Evolutionary conservation across 2,888 invertebrate species (phyloP), one percentile per base, ranked within the genome.

Genomic region (Trachelus stipa): DNA sequence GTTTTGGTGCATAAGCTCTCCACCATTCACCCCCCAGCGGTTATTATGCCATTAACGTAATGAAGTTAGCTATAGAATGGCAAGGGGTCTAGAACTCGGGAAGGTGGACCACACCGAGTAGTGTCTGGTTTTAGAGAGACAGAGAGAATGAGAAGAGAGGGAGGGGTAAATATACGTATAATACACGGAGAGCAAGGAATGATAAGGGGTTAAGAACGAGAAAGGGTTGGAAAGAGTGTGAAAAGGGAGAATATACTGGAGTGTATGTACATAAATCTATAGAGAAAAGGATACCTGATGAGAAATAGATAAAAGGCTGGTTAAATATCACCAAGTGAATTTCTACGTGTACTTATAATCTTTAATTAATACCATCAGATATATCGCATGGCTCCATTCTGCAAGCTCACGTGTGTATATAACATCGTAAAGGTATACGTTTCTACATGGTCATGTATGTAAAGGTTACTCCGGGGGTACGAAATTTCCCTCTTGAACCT

Each of bases 41-140:
- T 90, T 91, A 91, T 91, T 91, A 90, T 90, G 88, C 90, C 89
- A 91, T 91, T 91, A 90, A 87, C 87, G 87, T 90, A 90, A 91
- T 88, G 88, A 90, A 90, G 89, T 90, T 90, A 86, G 85, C 84
- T 84, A 84, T 83, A 81, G 84, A 85, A 84, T 81, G 81, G 81
- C 79, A 81, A 76, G 75, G 73, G 80, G 77, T 33, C 76, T 76
- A 56, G 56, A 56, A 23, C 71, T 30, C 31, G 71, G 76, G 69
- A 78, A 23, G 56, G 56, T 23, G 56, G 75, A 73, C 30, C 34
- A 68, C 71, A 35, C 37, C 4, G 30, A 33, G 34, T 30, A 31
- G 74, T 11, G 2, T 23, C 23, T 56, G 56, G 23, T 34, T 40
- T 0, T 11, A 9, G 12, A 34, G 71, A 12, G 76, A 73, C 77